Percentiles rank a stretch among this genome's conserved stretches.
Conservation (phyloP, 64 coral and sea anemone species). For the Actinia tenebrosa region DNA sequence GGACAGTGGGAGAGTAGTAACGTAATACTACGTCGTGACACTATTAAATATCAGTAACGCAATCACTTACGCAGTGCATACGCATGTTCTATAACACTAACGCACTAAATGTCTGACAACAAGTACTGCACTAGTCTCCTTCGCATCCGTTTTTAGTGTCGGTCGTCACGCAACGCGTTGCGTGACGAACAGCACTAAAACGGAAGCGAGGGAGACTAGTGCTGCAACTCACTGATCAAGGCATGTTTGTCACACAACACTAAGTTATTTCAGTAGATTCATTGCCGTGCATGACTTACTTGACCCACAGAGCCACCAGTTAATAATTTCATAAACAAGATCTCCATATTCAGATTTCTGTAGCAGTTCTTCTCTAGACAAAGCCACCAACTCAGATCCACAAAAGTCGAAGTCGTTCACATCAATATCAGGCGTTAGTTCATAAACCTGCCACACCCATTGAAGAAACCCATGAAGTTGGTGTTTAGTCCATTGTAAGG, state of each 20-base stretch:
- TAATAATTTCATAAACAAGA: neutral
- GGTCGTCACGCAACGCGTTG: too few species aligned
- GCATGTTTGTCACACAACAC: neutral
- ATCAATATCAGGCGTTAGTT: constrained; percentile 16
- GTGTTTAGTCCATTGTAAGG: constrained; percentile 28
- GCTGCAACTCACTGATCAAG: neutral
- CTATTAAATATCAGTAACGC: too few species aligned
- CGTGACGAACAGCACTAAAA: too few species aligned
- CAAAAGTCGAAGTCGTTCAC: constrained; percentile 6
- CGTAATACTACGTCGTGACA: too few species aligned
- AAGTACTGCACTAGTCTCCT: too few species aligned
- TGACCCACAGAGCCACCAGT: neutral
- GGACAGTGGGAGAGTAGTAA: too few species aligned
- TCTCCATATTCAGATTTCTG: constrained; percentile 38
- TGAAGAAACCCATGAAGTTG: constrained; percentile 36
- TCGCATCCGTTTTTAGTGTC: too few species aligned
- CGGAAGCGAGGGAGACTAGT: too few species aligned
- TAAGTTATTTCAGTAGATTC: neutral
- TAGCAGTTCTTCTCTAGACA: constrained; percentile 29
- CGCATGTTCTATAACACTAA: neutral
- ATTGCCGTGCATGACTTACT: constrained; percentile 2
- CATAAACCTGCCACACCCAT: constrained; percentile 33
- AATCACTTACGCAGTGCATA: too few species aligned
- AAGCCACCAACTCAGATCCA: constrained; percentile 24
- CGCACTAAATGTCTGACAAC: neutral